A percentile compares a stretch with the other conserved stretches of the same genome.
phyloP scores from a whole-genome alignment of 2,113 vertebrate genomes.

The Gallinago jamesoni region DNA sequence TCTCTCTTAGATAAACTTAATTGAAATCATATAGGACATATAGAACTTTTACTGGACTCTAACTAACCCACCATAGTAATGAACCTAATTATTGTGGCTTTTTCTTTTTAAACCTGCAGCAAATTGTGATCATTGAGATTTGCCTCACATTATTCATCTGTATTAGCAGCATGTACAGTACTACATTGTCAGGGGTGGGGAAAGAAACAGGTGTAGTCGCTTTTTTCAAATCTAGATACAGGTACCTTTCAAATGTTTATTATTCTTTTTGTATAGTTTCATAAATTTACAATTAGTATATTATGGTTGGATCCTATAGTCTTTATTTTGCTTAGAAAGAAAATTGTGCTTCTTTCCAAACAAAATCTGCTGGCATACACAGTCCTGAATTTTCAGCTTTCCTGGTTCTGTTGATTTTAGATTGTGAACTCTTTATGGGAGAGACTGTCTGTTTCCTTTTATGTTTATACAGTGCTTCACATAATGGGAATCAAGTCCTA shows the following conservation, averaged over 20 bases:
- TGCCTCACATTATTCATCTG: not conserved
- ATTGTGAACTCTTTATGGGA: not conserved
- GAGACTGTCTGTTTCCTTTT: not conserved
- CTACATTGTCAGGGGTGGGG: not conserved
- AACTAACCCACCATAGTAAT: not conserved
- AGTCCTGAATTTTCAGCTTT: not conserved
- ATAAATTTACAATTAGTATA: not conserved
- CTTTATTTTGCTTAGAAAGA: not conserved
- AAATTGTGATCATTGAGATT: not conserved
- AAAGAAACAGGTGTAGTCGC: not conserved
- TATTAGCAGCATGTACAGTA: not conserved
- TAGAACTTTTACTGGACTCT: constrained; percentile 2
- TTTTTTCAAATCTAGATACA: not conserved
- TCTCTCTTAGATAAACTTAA: not conserved
- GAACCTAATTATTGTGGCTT: constrained; percentile 5
- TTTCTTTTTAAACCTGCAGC: not conserved
- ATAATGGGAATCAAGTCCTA: not conserved
- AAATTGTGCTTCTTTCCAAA: not conserved
- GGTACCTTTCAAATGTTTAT: not conserved
- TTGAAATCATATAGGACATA: not conserved
- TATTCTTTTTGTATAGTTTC: not conserved
- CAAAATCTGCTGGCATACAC: not conserved
- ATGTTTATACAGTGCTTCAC: not conserved
- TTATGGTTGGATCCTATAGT: not conserved
- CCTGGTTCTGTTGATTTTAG: not conserved